Percentiles rank a stretch among this genome's conserved stretches.
Evolutionary conservation across 2,797 vertebrate species (phyloP).

Genomic region (Petrocephalus sullivani): DNA sequence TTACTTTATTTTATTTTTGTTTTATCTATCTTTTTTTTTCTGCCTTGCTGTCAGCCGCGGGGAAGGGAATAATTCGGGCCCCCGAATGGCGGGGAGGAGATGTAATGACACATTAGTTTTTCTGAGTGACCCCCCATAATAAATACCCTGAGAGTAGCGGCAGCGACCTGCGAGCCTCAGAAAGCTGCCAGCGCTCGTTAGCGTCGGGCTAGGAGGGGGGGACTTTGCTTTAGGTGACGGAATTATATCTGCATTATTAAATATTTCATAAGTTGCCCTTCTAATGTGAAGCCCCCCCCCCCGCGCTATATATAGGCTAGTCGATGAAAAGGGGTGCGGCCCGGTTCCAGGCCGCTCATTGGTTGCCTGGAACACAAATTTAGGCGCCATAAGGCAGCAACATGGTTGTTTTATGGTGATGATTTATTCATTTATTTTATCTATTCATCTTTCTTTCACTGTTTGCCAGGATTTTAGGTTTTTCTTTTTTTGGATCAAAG

Average conservation of each 20-base stretch:
- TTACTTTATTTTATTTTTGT: not conserved
- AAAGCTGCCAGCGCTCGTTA: slow-evolving; percentile 14
- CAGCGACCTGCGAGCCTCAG: not conserved
- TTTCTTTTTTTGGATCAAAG: not conserved
- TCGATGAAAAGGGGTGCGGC: not conserved
- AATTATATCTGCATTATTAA: slow-evolving; percentile 25
- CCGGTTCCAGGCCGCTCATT: not conserved
- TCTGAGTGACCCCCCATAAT: slow-evolving; percentile 21
- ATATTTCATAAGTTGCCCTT: slow-evolving; percentile 26
- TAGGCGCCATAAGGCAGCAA: not conserved
- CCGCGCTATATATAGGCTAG: not conserved
- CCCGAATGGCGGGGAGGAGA: not conserved
- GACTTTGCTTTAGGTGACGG: slow-evolving; percentile 13
- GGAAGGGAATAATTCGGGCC: not conserved
- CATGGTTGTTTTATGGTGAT: slow-evolving; percentile 3
- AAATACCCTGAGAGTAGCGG: slow-evolving; percentile 15
- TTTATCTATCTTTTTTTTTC: not conserved
- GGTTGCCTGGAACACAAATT: not conserved
- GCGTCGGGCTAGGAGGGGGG: not conserved
- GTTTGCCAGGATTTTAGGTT: slow-evolving; percentile 7
- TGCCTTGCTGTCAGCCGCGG: not conserved
- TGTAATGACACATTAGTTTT: slow-evolving; percentile 25
- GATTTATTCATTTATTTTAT: not conserved
- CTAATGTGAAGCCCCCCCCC: not conserved
- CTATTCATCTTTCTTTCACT: not conserved